These are phyloP conservation scores for Promerops cafer DNA, from an alignment of 2,113 vertebrate species.

Conservation along the genomic window DNA sequence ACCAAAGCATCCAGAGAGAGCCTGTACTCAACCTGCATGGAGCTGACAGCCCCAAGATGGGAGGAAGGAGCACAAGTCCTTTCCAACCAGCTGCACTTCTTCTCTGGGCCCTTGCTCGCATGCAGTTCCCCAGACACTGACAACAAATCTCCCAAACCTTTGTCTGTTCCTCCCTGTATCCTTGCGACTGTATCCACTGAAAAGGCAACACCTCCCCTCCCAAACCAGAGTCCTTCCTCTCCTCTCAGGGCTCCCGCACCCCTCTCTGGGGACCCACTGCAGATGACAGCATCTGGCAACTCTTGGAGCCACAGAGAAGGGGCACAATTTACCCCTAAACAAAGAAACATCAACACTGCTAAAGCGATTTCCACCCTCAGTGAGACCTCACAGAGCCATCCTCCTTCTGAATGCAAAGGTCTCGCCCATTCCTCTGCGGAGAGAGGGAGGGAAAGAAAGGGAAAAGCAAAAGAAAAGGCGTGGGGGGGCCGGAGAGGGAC, in stretches of 20 bases:
- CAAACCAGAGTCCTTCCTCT: not conserved
- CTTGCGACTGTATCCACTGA: not conserved
- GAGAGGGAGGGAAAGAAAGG: conserved; percentile 53
- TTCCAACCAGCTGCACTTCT: not conserved
- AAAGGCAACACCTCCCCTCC: not conserved
- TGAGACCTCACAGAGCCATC: conserved; percentile 66
- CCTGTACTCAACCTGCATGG: not conserved
- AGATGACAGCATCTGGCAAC: conserved; percentile 53
- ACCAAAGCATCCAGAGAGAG: not conserved
- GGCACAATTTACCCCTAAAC: conserved; percentile 53
- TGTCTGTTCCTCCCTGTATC: not conserved
- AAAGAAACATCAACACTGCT: conserved; percentile 64
- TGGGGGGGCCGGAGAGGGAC: not conserved
- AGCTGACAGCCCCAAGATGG: not conserved
- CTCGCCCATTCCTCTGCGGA: conserved; percentile 53
- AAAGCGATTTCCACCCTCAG: conserved; percentile 56
- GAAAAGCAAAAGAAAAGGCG: conserved; percentile 42
- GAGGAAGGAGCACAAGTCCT: not conserved
- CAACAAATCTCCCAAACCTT: not conserved
- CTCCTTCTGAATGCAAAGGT: conserved; percentile 66
- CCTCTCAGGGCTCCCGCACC: not conserved
- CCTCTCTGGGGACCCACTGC: conserved; percentile 26
- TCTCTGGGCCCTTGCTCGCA: not conserved
- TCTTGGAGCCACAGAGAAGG: not conserved
- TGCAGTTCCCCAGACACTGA: not conserved